Conservation (phyloP, 2,113 vertebrate genomes). For the Bubo bubo region DNA sequence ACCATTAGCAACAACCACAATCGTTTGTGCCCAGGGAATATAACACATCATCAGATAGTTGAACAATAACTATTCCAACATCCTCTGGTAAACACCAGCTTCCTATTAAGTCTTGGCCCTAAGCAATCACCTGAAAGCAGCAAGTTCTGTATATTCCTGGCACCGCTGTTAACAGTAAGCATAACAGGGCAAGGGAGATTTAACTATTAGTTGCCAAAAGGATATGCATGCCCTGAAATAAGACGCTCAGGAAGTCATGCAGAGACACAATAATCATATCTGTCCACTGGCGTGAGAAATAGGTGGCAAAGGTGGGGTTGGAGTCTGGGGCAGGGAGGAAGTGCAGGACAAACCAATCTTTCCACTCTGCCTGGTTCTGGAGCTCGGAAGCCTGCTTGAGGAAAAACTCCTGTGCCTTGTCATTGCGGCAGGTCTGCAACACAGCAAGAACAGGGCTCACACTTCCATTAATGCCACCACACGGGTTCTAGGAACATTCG, state of each 20-base stretch:
- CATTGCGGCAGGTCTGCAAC: constrained; percentile 83
- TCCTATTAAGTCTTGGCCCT: not conserved
- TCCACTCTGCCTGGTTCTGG: constrained; percentile 93
- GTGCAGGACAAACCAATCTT: constrained; percentile 95
- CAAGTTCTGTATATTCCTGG: not conserved
- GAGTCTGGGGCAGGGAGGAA: constrained; percentile 88
- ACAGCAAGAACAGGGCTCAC: not conserved
- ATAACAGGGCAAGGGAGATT: not conserved
- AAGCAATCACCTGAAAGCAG: not conserved
- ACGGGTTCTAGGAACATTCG: not conserved
- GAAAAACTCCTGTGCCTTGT: constrained; percentile 96
- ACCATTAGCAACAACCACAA: not conserved
- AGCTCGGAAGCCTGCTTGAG: constrained; percentile 89
- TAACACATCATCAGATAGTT: not conserved
- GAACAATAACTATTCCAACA: not conserved
- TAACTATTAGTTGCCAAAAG: constrained; percentile 5
- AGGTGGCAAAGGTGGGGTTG: constrained; percentile 88
- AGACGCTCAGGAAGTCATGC: constrained; percentile 95
- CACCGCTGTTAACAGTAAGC: not conserved
- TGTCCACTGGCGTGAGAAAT: constrained; percentile 95
- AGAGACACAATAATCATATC: constrained; percentile 96
- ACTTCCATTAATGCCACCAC: not conserved
- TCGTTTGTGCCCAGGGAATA: not conserved
- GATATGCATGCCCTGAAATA: constrained; percentile 99
- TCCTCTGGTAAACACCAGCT: not conserved